Evolutionary conservation across 2,888 invertebrate genomes (phyloP).

Genomic region (Pterobdella sp.): DNA sequence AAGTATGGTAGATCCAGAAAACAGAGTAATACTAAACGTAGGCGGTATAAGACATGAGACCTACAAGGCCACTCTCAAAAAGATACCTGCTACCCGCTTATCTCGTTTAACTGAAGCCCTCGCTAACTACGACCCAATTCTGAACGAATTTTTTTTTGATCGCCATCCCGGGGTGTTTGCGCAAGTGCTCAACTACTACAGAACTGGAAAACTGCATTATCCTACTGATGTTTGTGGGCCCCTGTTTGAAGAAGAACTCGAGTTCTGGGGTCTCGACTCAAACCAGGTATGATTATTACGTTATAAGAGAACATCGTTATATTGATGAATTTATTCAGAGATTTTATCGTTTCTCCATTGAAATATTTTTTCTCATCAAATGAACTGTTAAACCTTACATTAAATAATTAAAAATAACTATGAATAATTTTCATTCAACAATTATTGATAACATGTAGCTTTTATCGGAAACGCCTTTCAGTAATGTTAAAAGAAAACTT

Average conservation of each 20-base stretch:
- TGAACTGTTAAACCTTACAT: no score
- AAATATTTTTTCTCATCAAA: no score
- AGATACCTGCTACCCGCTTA: slow-evolving; percentile 89
- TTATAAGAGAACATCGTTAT: slow-evolving; percentile 47
- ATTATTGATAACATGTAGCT: no score
- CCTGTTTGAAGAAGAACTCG: slow-evolving; percentile 94
- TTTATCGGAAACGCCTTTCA: no score
- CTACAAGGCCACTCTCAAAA: slow-evolving; percentile 71
- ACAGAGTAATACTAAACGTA: slow-evolving; percentile 94
- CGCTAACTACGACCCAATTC: slow-evolving; percentile 96
- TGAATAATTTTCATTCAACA: no score
- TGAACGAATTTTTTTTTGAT: slow-evolving; percentile 98
- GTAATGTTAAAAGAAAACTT: no score
- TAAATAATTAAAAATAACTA: no score
- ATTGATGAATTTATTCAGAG: neutral
- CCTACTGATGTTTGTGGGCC: slow-evolving; percentile 89
- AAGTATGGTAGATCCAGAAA: slow-evolving; percentile 58
- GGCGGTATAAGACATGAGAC: slow-evolving; percentile 86
- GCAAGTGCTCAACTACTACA: slow-evolving; percentile 88
- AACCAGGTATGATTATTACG: slow-evolving; percentile 99
- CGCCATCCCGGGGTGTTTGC: slow-evolving; percentile 88
- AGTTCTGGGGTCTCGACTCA: slow-evolving; percentile 86
- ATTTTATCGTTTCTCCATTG: no score
- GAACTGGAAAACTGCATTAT: slow-evolving; percentile 95
- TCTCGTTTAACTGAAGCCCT: slow-evolving; percentile 89